These are phyloP conservation scores for Paedocypris sp. DNA, from an alignment of 2,113 vertebrate species.

Conservation along the genomic window DNA sequence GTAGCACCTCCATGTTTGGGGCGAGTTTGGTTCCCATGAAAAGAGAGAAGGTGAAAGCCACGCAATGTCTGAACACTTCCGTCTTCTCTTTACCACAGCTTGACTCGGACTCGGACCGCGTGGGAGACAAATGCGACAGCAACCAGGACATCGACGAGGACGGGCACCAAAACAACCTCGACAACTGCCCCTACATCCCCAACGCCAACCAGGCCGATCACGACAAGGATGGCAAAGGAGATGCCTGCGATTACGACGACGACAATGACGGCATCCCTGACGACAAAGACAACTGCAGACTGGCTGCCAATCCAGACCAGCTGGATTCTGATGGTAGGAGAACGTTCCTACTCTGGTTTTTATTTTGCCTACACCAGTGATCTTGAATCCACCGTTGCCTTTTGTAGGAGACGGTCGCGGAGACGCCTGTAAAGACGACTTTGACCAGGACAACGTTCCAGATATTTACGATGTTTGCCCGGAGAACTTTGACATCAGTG, in stretches of 20 bases:
- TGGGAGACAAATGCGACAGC: constrained; percentile 91
- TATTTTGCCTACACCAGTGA: no score
- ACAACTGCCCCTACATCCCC: constrained; percentile 95
- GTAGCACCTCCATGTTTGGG: no score
- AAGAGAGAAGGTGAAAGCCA: background rate
- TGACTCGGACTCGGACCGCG: constrained; percentile 86
- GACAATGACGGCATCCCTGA: constrained; percentile 97
- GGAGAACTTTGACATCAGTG: constrained; percentile 90
- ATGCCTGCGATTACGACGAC: constrained; percentile 92
- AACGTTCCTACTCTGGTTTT: no score
- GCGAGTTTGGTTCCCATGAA: no score
- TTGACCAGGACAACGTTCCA: constrained; percentile 87
- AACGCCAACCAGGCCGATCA: constrained; percentile 97
- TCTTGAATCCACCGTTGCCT: background rate
- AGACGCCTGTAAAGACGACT: constrained; percentile 92
- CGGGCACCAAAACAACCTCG: constrained; percentile 96
- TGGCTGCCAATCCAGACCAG: constrained; percentile 86
- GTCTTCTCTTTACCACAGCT: constrained; percentile 53
- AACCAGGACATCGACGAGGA: constrained; percentile 99
- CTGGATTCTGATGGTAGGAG: constrained; percentile 87
- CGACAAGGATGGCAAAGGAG: constrained; percentile 95
- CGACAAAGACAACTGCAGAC: constrained; percentile 91
- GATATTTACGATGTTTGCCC: constrained; percentile 96
- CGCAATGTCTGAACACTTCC: background rate
- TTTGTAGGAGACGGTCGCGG: constrained; percentile 84